Evolutionary conservation across 1,140 invertebrate species (phyloP), one percentile per base, ranked within the genome.

Genomic region (Yoshiicerus persimilis): DNA sequence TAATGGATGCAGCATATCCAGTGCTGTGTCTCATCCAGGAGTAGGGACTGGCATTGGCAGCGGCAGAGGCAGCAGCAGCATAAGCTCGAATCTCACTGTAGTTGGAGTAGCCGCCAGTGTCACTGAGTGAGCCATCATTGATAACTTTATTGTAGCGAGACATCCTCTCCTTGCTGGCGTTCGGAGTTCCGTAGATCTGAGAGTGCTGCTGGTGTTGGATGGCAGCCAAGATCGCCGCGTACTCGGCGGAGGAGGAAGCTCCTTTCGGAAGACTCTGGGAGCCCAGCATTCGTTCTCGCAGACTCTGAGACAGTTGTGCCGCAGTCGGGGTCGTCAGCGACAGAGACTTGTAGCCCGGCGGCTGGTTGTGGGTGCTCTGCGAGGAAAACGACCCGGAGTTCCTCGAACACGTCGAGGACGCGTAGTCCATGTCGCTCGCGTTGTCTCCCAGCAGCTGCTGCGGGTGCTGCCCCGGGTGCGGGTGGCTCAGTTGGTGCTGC

Each of bases 261-360:
- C 95, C 95, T 91, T 96, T 96, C 2, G 91, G 91, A 30, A 92
- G 86, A 88, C 91, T 91, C 91, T 97, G 96, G 1, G 96, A 96
- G 0, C 96, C 96, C 92, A 96, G 94, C 10, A 97, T 93, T 25
- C 96, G 93, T 92, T 97, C 96, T 1, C 96, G 93, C 0, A 97
- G 96, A 20, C 95, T 96, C 87, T 97, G 96, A 1, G 96, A 97
- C 25, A 97, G 92, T 91, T 97, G 96, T 66, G 95, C 96, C 0
- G 96, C 96, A 23, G 96, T 95, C 1, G 96, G 95, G 20, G 96
- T 96, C 25, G 96, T 96, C 34, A 97, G 92, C 5, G 96, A 97
- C 92, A 96, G 96, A 41, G 96, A 96, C 86, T 92, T 92, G 88
- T 47, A 89, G 62, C 86, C 88, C 75, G 32, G 32, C 47, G 87